Evolutionary conservation across 1,140 invertebrate genomes (phyloP).

Genomic region (Drosophila sproati): DNA sequence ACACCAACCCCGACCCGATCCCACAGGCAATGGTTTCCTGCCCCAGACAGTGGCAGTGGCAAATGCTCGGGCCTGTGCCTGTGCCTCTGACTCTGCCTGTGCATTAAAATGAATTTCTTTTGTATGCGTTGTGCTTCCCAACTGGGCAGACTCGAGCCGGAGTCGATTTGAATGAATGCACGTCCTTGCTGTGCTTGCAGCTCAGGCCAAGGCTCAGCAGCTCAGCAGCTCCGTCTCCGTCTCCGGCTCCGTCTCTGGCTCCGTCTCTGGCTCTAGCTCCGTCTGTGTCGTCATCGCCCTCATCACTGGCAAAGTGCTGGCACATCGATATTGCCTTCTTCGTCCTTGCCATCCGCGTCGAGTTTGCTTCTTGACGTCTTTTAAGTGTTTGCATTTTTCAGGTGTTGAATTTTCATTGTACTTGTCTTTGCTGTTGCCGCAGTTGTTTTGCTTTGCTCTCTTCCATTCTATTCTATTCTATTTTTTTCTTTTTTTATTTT

Average conservation of each 20-base stretch:
- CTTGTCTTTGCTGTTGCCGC: slow-evolving; percentile 62
- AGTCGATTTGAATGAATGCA: slow-evolving; percentile 79
- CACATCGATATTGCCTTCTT: slow-evolving; percentile 46
- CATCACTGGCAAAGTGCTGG: slow-evolving; percentile 37
- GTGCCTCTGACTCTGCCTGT: slow-evolving; percentile 25
- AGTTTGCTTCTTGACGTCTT: slow-evolving; percentile 53
- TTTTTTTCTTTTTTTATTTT: slow-evolving; percentile 15
- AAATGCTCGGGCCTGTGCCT: neutral
- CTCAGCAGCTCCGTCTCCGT: neutral
- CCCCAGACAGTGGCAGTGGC: slow-evolving; percentile 5
- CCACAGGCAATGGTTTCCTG: slow-evolving; percentile 62
- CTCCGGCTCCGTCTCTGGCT: neutral
- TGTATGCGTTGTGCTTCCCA: slow-evolving; percentile 52
- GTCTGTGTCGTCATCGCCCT: slow-evolving; percentile 32
- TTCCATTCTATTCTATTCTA: slow-evolving; percentile 2
- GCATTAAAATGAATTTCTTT: slow-evolving; percentile 81
- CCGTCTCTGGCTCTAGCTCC: neutral
- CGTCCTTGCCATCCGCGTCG: slow-evolving; percentile 32
- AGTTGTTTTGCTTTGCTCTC: slow-evolving; percentile 60
- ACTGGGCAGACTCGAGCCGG: slow-evolving; percentile 15
- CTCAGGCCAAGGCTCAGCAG: slow-evolving; percentile 23
- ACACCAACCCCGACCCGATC: neutral
- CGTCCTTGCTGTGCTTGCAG: slow-evolving; percentile 45
- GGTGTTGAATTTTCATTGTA: slow-evolving; percentile 82
- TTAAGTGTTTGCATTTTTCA: slow-evolving; percentile 80